These are phyloP conservation scores for Ditylenchus weischeri DNA, from an alignment of 2,888 invertebrate genomes.

Conservation along the genomic window DNA sequence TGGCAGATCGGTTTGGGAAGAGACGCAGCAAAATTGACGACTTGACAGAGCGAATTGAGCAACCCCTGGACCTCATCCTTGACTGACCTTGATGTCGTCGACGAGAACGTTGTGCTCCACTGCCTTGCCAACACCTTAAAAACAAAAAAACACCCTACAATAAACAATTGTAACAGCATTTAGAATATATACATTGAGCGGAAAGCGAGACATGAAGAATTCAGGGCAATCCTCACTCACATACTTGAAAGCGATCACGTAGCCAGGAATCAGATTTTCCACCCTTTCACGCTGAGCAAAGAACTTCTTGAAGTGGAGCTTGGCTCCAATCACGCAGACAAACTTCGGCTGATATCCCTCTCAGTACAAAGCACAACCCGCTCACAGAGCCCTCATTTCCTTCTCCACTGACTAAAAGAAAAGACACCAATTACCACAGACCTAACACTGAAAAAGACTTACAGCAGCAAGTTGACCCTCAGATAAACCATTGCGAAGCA, in stretches of 20 bases:
- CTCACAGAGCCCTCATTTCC: conserved; percentile 25
- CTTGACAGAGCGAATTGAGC: conserved; percentile 29
- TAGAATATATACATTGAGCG: conserved; percentile 24
- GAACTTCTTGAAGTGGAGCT: conserved; percentile 31
- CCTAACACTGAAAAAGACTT: no score
- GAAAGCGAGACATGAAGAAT: conserved; percentile 30
- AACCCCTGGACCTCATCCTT: conserved; percentile 38
- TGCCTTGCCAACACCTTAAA: conserved; percentile 22
- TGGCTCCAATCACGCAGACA: conserved; percentile 31
- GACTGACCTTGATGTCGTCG: conserved; percentile 33
- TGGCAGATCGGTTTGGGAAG: conserved; percentile 41
- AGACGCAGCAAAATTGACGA: conserved; percentile 27
- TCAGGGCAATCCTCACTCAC: conserved; percentile 29
- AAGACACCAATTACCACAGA: no score
- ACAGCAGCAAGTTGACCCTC: conserved; percentile 36
- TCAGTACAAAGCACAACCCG: conserved; percentile 38
- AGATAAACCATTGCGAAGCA: conserved; percentile 34
- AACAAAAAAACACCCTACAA: background rate
- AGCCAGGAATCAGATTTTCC: conserved; percentile 33
- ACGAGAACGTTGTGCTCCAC: conserved; percentile 35
- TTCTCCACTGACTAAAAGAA: conserved; percentile 19
- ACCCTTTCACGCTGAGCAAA: conserved; percentile 11
- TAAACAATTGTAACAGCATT: background rate
- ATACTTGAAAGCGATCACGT: conserved; percentile 24
- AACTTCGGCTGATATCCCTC: conserved; percentile 21